Base-by-base conservation (phyloP, 2,888 invertebrate genomes). In the Nomada ruficornis region DNA sequence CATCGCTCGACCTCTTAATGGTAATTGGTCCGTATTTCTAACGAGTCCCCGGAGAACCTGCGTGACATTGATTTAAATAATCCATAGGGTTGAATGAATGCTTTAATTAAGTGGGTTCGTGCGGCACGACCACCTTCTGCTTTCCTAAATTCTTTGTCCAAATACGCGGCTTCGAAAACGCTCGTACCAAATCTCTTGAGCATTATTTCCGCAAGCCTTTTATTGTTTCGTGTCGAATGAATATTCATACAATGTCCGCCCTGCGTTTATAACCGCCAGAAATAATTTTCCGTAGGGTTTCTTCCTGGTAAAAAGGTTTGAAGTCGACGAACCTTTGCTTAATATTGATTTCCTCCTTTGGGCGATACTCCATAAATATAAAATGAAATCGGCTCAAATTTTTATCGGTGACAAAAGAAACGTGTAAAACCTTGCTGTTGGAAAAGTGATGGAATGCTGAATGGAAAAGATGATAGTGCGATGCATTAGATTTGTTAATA, bases 1-100 rank as follows among this genome's bases (percentile, higher is more conserved):
- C 73, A 64, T 29, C 68, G 74, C 54, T 57, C 80, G 77, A 80
- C 84, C 86, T 86, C 89, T 88, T 86, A 86, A 90, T 89, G 89
- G 89, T 90, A 90, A 90, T 90, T 88, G 89, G 89, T 74, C 82
- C 84, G 85, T 84, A 86, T 89, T 86, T 87, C 84, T 82, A 86
- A 89, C 87, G 88, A 87, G 88, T 71, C 90, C 85, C 88, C 77
- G 71, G 88, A 84, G 88, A 62, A 73, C 75, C 83, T 5, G 79
- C 72, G 80, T 86, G 89, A 87, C 89, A 88, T 89, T 90, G 90
- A 90, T 90, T 90, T 90, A 86, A 90, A 89, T 89, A 89, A 89
- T 89, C 86, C 86, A 83, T 72, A 80, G 83, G 85, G 80, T 77
- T 67, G 81, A 86, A 82, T 71, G 79, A 76, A 84, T 72, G 85